phyloP scores from a whole-genome alignment of 2,797 vertebrate genomes.

The Lithobates pipiens region DNA sequence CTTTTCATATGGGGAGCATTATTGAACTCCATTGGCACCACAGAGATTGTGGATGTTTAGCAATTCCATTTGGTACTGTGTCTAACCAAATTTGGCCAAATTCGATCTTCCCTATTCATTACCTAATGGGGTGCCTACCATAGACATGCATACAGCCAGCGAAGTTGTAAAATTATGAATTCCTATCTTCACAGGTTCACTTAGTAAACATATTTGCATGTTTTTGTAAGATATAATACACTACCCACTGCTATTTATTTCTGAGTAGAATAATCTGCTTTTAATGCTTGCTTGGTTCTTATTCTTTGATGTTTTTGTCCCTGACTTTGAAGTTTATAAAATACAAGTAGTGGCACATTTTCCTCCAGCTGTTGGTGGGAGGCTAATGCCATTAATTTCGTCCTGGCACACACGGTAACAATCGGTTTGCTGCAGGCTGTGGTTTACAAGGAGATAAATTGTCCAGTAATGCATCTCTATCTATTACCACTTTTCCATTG shows the following conservation, averaged over 20 bases:
- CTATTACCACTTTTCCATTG: constrained; percentile 36
- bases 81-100: too few relatives aligned
- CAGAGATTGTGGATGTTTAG: too few relatives aligned
- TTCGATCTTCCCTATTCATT: too few relatives aligned
- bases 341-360: constrained; percentile 41
- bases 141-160: not conserved
- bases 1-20: too few relatives aligned
- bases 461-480: constrained; percentile 4
- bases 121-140: not conserved
- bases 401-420: constrained; percentile 30
- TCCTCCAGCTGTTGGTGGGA: constrained; percentile 29
- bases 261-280: constrained; percentile 17
- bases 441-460: constrained; percentile 48
- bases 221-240: not conserved
- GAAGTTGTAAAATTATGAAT: not conserved
- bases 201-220: not conserved
- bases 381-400: constrained; percentile 46
- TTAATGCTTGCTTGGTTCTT: constrained; percentile 15
- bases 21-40: too few relatives aligned
- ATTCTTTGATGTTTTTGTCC: constrained; percentile 48
- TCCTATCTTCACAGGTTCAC: not conserved
- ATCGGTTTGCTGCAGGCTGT: constrained; percentile 24
- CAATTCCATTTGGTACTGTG: too few relatives aligned
- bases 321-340: constrained; percentile 44
- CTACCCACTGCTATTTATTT: constrained; percentile 4